Base-by-base conservation (phyloP, 1,140 invertebrate genomes). In the Phenacoccus solenopsis region DNA sequence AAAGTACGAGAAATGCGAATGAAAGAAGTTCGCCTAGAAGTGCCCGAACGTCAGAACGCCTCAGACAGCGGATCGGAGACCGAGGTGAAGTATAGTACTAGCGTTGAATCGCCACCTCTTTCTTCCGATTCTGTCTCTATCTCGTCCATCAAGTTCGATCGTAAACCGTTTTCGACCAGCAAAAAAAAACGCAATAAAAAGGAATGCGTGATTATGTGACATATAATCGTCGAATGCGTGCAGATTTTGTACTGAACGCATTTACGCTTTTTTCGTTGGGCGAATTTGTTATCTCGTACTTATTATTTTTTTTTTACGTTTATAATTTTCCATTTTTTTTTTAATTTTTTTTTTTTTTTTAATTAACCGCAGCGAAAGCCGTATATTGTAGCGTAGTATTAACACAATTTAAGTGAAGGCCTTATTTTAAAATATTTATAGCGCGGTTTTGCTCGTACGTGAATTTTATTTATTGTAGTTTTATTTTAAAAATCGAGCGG, bases 1-100 rank as follows among this genome's bases (percentile, higher is more conserved):
- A 81, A 83, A 28, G 85, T 84, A 1, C 79, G 86, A 2, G 87
- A 89, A 74, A 76, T 86, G 30, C 79, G 87, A 16, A 85, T 84
- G 72, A 81, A 86, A 76, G 87, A 89, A 79, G 85, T 88, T 16
- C 84, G 84, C 73, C 78, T 88, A 32, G 81, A 87, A 76, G 83
- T 86, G 61, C 81, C 85, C 61, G 79, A 77, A 20, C 72, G 81
- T 13, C 79, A 80, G 16, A 82, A 81, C 70, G 80, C 83, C 35
- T 82, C 86, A 73, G 87, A 89, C 71, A 87, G 84, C 13, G 85
- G 84, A 74, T 86, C 87, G 13, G 88, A 90, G 79, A 90, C 88
- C 73, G 88, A 90, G 87, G 88, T 90, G 82, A 81, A 78, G 73
- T 70, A 28, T 69, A 27, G 28, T 61, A 30, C 38, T 73, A 30